A percentile compares a stretch with the other conserved stretches of the same genome.
These are phyloP conservation scores for Dicerorhinus sumatrensis DNA, from an alignment of 2,113 vertebrate genomes.

Conservation along the genomic window DNA sequence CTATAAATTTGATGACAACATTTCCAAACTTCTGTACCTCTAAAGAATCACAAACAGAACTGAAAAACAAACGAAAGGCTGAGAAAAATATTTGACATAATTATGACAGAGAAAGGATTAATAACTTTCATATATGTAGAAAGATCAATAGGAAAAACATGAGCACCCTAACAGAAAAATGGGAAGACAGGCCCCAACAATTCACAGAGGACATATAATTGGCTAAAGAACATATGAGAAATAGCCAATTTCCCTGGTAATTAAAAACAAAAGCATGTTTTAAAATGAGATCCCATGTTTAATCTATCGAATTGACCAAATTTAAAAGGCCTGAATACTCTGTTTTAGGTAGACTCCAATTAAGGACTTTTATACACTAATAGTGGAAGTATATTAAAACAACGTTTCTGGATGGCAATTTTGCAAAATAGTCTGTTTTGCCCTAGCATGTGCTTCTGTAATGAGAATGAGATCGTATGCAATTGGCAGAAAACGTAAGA, in stretches of 20 bases:
- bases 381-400: not conserved
- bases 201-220: not conserved
- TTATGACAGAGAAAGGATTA: slow-evolving; percentile 18
- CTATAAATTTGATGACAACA: not conserved
- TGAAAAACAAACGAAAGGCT: not conserved
- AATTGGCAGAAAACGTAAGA: not conserved
- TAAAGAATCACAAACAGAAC: slow-evolving; percentile 34
- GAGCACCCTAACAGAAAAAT: not conserved
- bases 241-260: not conserved
- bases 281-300: not conserved
- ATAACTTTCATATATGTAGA: slow-evolving; percentile 14
- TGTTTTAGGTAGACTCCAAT: no score
- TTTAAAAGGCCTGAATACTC: not conserved
- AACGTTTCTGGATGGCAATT: not conserved
- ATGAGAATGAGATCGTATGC: not conserved
- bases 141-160: slow-evolving; percentile 9
- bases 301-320: not conserved
- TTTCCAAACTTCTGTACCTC: not conserved
- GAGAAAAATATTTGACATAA: slow-evolving; percentile 26
- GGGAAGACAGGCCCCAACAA: not conserved
- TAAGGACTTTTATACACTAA: not conserved
- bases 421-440: not conserved
- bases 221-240: not conserved
- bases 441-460: not conserved
- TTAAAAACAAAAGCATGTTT: not conserved